These are phyloP conservation scores for Pherbina coryleti DNA, from an alignment of 2,888 invertebrate species.

Conservation along the genomic window DNA sequence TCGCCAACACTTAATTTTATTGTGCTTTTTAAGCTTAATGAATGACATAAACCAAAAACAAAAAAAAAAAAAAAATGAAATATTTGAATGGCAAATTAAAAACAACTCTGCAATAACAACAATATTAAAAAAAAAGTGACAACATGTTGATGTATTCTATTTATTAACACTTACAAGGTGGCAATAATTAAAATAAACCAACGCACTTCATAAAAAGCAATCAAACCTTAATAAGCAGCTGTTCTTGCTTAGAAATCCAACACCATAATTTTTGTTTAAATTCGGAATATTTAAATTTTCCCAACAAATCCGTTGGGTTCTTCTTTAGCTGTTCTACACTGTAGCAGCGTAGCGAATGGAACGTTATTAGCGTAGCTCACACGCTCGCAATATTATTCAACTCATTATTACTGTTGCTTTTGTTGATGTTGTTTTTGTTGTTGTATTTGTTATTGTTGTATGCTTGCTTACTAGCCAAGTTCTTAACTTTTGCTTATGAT, in stretches of 20 bases:
- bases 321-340: too few species aligned
- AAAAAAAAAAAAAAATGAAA: conserved; percentile 17
- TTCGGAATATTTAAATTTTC: neutral
- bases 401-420: conserved; percentile 1
- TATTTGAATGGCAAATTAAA: conserved; percentile 12
- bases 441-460: conserved; percentile 3
- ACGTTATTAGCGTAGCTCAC: conserved; percentile 48
- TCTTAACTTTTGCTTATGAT: neutral
- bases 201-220: conserved; percentile 42
- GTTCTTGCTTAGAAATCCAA: conserved; percentile 42
- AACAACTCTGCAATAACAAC: conserved; percentile 38
- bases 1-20: conserved; percentile 7
- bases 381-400: conserved; percentile 27
- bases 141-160: too few species aligned
- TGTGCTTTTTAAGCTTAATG: conserved; percentile 12
- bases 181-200: conserved; percentile 32
- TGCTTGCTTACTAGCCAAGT: neutral
- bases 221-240: conserved; percentile 22
- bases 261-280: conserved; percentile 16
- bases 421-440: neutral
- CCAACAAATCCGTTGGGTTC: neutral
- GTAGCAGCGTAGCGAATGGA: too few species aligned
- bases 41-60: conserved; percentile 41
- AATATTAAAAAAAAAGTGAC: conserved; percentile 2
- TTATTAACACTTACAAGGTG: too few species aligned